These are phyloP conservation scores for Patiria miniata DNA, from an alignment of 35 echinoderm and acorn worm species.

Conservation along the genomic window DNA sequence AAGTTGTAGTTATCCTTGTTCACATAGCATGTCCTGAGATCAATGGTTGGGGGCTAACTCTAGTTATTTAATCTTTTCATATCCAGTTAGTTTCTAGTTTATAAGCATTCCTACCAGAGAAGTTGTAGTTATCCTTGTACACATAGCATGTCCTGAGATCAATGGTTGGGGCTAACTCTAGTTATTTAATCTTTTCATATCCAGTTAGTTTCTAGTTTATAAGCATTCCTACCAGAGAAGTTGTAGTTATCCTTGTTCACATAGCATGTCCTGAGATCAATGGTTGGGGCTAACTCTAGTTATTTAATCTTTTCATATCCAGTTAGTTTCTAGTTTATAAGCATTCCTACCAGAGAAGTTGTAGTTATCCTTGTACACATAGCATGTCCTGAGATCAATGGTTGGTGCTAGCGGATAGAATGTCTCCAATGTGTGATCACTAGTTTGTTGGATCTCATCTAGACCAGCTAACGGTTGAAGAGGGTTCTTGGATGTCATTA, in stretches of 20 bases:
- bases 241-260: constrained; percentile 68
- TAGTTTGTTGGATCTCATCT: constrained; percentile 63
- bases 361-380: constrained; percentile 65
- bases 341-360: constrained; percentile 67
- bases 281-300: not conserved
- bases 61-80: too few species aligned
- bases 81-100: too few species aligned
- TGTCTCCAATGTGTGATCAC: constrained; percentile 29
- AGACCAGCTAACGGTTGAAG: constrained; percentile 33
- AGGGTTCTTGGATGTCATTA: constrained; percentile 58
- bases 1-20: too few species aligned
- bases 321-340: not conserved
- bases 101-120: too few species aligned
- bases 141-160: too few species aligned
- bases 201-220: not conserved
- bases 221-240: constrained; percentile 57
- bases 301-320: not conserved
- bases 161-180: too few species aligned
- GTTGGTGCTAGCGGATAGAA: constrained; percentile 79
- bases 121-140: too few species aligned
- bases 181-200: not conserved
- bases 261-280: constrained; percentile 24
- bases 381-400: constrained; percentile 50
- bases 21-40: too few species aligned
- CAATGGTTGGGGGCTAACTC: too few species aligned